Conservation (phyloP, 1,140 invertebrate species). For the Campoletis sonorensis region DNA sequence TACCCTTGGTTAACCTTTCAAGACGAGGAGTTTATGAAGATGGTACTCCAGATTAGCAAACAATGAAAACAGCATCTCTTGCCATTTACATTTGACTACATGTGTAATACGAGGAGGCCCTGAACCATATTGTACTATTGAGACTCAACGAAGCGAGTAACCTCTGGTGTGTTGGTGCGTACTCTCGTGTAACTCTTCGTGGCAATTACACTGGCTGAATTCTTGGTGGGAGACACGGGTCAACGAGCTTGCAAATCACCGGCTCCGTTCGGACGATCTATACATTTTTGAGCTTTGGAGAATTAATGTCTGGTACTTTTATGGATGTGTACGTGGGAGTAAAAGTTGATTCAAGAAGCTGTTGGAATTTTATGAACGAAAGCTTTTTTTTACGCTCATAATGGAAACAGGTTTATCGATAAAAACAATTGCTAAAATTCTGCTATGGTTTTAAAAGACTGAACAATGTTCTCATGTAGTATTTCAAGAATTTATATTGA, state of each 20-base stretch:
- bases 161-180: constrained; percentile 46
- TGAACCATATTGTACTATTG: constrained; percentile 42
- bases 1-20: not conserved
- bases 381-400: too few relatives aligned
- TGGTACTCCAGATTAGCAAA: constrained; percentile 37
- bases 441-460: too few relatives aligned
- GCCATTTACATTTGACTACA: constrained; percentile 44
- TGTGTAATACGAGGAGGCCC: constrained; percentile 9
- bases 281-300: not conserved
- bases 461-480: too few relatives aligned
- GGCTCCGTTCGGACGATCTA: not conserved
- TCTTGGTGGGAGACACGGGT: constrained; percentile 31
- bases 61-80: constrained; percentile 44
- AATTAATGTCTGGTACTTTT: not conserved
- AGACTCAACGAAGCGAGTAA: constrained; percentile 51
- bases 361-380: too few relatives aligned
- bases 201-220: constrained; percentile 21
- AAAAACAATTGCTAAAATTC: too few relatives aligned
- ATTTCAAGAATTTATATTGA: too few relatives aligned
- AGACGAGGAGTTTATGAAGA: constrained; percentile 15
- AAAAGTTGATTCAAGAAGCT: too few relatives aligned
- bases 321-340: too few relatives aligned
- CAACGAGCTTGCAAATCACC: constrained; percentile 26
- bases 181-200: constrained; percentile 28
- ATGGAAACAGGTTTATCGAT: too few relatives aligned